Evolutionary conservation across 2,113 vertebrate genomes (phyloP).

Genomic region (Glareola pratincola): DNA sequence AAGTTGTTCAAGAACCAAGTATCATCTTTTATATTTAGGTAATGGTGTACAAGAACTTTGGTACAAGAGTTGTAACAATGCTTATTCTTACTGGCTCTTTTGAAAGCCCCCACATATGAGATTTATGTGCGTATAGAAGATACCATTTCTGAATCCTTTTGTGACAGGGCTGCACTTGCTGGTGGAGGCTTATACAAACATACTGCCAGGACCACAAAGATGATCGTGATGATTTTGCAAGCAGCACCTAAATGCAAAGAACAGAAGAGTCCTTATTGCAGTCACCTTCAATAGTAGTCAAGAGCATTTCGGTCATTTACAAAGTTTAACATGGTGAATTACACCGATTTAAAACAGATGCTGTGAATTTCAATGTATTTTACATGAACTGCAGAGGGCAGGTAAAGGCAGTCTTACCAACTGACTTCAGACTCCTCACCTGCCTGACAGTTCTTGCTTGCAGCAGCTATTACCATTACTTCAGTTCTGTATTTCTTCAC

Average conservation of each 20-base stretch:
- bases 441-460: neutral
- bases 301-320: neutral
- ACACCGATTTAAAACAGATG: neutral
- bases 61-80: neutral
- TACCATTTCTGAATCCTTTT: neutral
- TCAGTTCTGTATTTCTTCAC: neutral
- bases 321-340: neutral
- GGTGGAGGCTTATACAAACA: constrained; percentile 76
- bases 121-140: neutral
- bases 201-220: constrained; percentile 66
- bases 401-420: neutral
- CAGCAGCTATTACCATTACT: neutral
- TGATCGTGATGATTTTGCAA: constrained; percentile 72
- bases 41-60: neutral
- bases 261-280: neutral
- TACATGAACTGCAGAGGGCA: neutral
- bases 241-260: constrained; percentile 67
- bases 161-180: neutral
- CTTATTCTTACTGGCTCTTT: neutral
- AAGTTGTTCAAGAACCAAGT: neutral
- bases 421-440: neutral
- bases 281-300: neutral
- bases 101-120: neutral
- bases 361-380: neutral
- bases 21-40: neutral